These are phyloP conservation scores for Eueides isabella DNA, from an alignment of 1,140 invertebrate species.

Conservation along the genomic window DNA sequence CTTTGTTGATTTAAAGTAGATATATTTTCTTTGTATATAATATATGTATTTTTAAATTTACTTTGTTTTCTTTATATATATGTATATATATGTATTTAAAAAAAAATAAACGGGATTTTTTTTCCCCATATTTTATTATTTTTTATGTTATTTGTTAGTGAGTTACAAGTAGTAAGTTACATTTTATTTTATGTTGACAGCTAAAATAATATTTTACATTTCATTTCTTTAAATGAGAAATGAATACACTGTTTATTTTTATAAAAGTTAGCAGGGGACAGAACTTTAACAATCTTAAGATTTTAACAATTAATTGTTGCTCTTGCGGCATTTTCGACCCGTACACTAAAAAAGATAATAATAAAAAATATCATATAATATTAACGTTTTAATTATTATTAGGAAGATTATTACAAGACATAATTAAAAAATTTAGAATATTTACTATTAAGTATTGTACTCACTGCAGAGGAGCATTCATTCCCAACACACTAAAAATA, in stretches of 20 bases:
- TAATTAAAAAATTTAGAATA: not conserved
- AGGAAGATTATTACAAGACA: not conserved
- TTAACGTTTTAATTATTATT: not conserved
- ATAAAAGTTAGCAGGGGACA: not conserved
- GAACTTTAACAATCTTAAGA: not conserved
- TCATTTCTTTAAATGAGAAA: not conserved
- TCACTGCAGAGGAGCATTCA: slow-evolving; percentile 31
- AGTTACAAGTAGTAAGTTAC: too few species aligned
- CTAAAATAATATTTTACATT: not conserved
- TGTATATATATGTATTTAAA: too few species aligned
- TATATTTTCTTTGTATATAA: not conserved
- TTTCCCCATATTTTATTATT: too few species aligned
- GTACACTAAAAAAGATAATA: slow-evolving; percentile 32
- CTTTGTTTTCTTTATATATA: too few species aligned
- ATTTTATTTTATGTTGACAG: not conserved
- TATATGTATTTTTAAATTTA: not conserved
- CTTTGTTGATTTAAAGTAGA: not conserved
- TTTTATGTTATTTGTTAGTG: too few species aligned
- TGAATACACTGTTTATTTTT: not conserved
- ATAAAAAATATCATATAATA: not conserved
- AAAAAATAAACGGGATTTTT: too few species aligned
- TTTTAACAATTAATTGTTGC: too few species aligned
- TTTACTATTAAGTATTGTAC: not conserved
- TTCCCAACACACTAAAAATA: slow-evolving; percentile 33
- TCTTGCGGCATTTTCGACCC: slow-evolving; percentile 26